Evolutionary conservation across 1,140 invertebrate genomes (phyloP).

Genomic region (Samia ricini): DNA sequence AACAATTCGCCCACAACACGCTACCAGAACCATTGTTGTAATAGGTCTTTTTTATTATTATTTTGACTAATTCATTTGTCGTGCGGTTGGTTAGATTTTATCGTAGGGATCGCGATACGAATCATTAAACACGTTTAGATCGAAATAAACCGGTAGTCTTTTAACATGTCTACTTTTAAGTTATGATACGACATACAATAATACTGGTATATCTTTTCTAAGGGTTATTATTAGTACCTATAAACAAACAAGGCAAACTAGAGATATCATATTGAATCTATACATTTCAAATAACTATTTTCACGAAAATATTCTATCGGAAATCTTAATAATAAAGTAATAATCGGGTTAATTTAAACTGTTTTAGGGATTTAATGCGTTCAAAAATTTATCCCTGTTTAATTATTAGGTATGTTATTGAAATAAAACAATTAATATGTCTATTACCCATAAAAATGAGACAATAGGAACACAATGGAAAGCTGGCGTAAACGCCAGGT

Average conservation of each 20-base stretch:
- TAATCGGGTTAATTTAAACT: no score
- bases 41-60: constrained; percentile 67
- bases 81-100: constrained; percentile 70
- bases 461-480: no score
- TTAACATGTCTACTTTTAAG: not conserved
- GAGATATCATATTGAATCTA: not conserved
- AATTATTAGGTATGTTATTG: no score
- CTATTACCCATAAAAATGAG: no score
- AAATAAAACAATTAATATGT: no score
- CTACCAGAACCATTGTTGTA: constrained; percentile 66
- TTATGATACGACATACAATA: not conserved
- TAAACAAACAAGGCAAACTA: not conserved
- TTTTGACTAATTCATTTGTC: constrained; percentile 74
- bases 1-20: constrained; percentile 71
- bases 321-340: no score
- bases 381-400: no score
- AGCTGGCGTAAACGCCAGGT: no score
- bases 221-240: not conserved
- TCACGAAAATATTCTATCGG: no score
- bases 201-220: not conserved
- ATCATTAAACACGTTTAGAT: constrained; percentile 63
- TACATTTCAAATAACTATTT: not conserved
- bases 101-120: constrained; percentile 60
- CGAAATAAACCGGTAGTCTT: constrained; percentile 15
- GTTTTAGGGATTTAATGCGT: no score